phyloP scores from a whole-genome alignment of 1,140 invertebrate species.

The Leptinotarsa undecemlineata region DNA sequence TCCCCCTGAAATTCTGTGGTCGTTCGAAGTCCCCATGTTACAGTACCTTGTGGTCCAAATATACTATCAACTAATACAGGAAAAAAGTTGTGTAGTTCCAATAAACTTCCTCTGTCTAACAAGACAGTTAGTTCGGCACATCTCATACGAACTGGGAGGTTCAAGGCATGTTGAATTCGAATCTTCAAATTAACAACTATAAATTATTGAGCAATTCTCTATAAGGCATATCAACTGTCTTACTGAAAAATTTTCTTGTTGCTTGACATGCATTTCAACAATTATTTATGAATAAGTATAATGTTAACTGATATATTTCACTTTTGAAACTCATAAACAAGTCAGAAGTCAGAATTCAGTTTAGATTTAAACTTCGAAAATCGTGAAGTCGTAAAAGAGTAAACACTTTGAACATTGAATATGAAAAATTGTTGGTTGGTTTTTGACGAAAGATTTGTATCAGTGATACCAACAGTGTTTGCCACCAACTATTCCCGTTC shows the following conservation, averaged over 20 bases:
- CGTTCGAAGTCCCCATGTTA: constrained; percentile 78
- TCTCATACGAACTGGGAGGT: constrained; percentile 51
- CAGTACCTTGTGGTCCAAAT: constrained; percentile 68
- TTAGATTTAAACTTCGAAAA: no score
- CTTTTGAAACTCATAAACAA: no score
- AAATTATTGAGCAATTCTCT: background rate
- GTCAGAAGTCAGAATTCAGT: no score
- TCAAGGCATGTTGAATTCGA: constrained; percentile 44
- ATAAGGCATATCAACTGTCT: background rate
- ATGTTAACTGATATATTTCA: no score
- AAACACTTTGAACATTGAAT: no score
- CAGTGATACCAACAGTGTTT: no score
- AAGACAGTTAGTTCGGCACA: constrained; percentile 63
- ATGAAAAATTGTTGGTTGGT: no score
- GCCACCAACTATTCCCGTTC: no score
- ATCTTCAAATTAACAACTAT: constrained; percentile 40
- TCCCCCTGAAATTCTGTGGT: constrained; percentile 64
- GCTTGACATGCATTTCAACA: constrained; percentile 35
- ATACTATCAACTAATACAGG: constrained; percentile 74
- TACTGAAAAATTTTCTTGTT: constrained; percentile 45
- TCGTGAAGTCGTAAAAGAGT: no score
- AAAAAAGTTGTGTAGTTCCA: constrained; percentile 73
- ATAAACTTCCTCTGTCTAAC: constrained; percentile 62
- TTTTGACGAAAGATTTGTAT: no score
- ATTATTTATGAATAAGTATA: no score